phyloP scores from a whole-genome alignment of 1,140 invertebrate genomes.

The Pseudomyrmex sp. region DNA sequence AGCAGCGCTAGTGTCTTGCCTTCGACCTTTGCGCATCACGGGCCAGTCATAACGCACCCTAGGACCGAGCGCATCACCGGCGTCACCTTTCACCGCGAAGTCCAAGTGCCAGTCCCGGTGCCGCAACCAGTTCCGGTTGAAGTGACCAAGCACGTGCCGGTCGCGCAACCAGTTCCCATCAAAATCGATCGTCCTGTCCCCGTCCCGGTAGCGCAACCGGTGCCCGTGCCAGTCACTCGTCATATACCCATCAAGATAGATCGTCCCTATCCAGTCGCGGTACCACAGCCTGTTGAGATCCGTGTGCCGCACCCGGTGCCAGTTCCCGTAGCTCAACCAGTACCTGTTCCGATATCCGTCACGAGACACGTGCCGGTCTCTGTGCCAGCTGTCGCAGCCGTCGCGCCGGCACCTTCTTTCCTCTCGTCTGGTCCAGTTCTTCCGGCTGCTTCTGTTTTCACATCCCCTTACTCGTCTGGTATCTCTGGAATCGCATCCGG shows the following conservation, averaged over 20 bases:
- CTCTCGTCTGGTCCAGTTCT: not conserved
- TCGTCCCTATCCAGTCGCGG: constrained; percentile 74
- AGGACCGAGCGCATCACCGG: constrained; percentile 48
- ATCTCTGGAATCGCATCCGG: constrained; percentile 24
- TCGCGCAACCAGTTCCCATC: constrained; percentile 70
- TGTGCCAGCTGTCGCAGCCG: not conserved
- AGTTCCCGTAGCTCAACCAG: constrained; percentile 56
- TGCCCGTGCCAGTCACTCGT: constrained; percentile 71
- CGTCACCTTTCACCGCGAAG: constrained; percentile 61
- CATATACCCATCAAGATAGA: constrained; percentile 75
- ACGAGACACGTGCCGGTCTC: constrained; percentile 12
- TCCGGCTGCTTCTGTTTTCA: not conserved
- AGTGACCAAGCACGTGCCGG: constrained; percentile 70
- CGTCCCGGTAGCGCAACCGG: constrained; percentile 73
- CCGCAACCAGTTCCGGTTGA: constrained; percentile 73
- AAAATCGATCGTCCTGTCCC: constrained; percentile 76
- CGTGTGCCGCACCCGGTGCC: constrained; percentile 69
- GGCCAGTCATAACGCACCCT: not conserved
- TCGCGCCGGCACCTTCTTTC: not conserved
- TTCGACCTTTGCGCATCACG: not conserved
- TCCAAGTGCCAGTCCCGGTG: constrained; percentile 72
- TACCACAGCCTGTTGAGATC: constrained; percentile 69
- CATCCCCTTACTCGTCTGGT: not conserved
- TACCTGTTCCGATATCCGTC: constrained; percentile 45
- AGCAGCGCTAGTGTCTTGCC: not conserved